Conservation (phyloP, 2,113 vertebrate species). For the human (Homo sapiens) region GRCh38 chr14:34135001-34135500, state of each 20-base stretch:
- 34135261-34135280: neutral
- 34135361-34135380: constrained; percentile 33
- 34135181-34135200: neutral
- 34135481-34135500: too few relatives aligned
- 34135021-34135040: neutral
- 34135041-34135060: neutral
- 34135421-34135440: too few relatives aligned
- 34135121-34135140: neutral
- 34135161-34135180: neutral
- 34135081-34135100: neutral
- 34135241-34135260: neutral
- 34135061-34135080: neutral
- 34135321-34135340: neutral
- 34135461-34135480: too few relatives aligned
- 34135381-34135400: neutral
- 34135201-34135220: neutral
- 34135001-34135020: constrained; percentile 4
- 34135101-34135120: neutral
- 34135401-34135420: too few relatives aligned
- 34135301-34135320: neutral
- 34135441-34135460: too few relatives aligned
- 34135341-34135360: neutral
- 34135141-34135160: neutral
- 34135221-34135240: neutral
- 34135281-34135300: neutral